Evolutionary conservation across 2,113 vertebrate species (phyloP).

Genomic region (Neotragus moschatus): DNA sequence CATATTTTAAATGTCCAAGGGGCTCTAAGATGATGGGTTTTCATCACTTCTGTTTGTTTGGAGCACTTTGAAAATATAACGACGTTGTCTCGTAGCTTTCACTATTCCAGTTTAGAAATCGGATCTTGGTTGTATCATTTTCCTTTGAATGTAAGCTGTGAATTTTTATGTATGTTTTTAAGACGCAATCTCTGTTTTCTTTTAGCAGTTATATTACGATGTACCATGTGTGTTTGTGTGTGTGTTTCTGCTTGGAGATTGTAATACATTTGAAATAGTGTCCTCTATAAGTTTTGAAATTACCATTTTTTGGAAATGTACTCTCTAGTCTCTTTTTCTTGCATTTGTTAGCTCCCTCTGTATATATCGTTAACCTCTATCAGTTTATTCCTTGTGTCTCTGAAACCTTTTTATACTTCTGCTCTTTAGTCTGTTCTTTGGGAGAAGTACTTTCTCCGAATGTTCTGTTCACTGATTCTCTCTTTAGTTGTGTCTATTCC

Average conservation of each 20-base stretch:
- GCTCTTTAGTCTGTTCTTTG: neutral
- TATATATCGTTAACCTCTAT: neutral
- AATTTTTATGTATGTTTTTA: neutral
- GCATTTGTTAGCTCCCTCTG: neutral
- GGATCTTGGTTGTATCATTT: neutral
- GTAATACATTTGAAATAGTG: neutral
- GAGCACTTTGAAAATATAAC: neutral
- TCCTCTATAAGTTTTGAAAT: neutral
- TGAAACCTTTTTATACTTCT: neutral
- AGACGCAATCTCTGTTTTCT: neutral
- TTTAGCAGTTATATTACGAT: neutral
- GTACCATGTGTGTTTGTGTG: too few relatives aligned
- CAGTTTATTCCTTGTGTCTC: neutral
- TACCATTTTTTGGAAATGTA: neutral
- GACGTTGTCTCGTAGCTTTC: neutral
- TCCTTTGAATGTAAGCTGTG: neutral
- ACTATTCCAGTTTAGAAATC: neutral
- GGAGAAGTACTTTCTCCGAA: neutral
- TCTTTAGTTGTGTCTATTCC: neutral
- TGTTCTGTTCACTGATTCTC: neutral
- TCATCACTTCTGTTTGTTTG: neutral
- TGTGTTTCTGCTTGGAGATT: neutral
- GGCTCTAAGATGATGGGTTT: neutral
- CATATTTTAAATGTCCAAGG: neutral
- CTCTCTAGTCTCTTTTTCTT: neutral